These are phyloP conservation scores for Sceloporus tristichus DNA, from an alignment of 2,113 vertebrate genomes.

Conservation along the genomic window DNA sequence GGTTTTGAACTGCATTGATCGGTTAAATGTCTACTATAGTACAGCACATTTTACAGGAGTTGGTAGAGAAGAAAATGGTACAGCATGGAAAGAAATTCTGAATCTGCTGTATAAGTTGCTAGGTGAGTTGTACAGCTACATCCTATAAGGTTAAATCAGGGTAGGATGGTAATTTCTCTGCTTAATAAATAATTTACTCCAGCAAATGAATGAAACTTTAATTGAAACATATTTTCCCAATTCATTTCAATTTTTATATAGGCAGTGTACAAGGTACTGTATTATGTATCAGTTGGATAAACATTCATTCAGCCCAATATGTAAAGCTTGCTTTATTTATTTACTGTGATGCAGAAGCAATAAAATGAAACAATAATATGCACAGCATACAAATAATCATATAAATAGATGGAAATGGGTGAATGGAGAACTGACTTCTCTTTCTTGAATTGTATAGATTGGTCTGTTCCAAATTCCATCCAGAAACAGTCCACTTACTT, in stretches of 20 bases:
- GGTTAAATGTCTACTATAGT: constrained; percentile 93
- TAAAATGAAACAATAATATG: constrained; percentile 6
- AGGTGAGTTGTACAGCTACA: constrained; percentile 78
- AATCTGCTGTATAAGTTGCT: constrained; percentile 94
- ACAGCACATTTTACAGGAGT: constrained; percentile 91
- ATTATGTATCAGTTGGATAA: not conserved
- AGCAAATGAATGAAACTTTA: not conserved
- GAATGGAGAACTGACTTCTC: not conserved
- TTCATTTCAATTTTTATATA: not conserved
- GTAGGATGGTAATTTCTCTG: not conserved
- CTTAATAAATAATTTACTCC: not conserved
- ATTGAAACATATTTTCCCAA: constrained; percentile 7
- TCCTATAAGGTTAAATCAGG: not conserved
- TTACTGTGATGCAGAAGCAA: not conserved
- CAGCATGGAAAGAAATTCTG: constrained; percentile 94
- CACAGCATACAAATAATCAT: not conserved
- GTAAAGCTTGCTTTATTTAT: fast-evolving
- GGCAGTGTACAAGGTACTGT: not conserved
- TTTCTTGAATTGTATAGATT: not conserved
- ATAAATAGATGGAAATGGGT: not conserved
- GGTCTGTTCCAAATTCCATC: not conserved
- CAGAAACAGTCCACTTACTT: not conserved
- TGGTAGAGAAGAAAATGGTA: constrained; percentile 84
- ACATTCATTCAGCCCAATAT: not conserved
- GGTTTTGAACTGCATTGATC: constrained; percentile 96